Evolutionary conservation across 64 coral and sea anemone species (phyloP).

Genomic region (Stichodactyla helianthus): DNA sequence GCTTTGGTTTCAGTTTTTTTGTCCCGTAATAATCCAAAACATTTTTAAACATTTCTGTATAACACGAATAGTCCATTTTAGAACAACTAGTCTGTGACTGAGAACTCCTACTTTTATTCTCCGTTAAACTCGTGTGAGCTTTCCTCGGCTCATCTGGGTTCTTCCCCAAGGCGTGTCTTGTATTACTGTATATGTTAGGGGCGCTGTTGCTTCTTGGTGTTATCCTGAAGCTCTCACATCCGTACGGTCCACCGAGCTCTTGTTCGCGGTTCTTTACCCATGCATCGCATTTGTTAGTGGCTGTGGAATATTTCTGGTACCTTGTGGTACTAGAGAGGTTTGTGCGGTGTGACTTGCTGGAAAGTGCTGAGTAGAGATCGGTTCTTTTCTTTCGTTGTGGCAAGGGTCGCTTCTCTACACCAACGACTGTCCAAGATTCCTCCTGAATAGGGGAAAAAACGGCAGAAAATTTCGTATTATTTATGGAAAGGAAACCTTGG

Average conservation of each 20-base stretch:
- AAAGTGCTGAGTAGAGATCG: not conserved
- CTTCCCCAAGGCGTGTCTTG: not conserved
- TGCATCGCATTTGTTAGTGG: conserved; percentile 23
- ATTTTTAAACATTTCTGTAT: conserved; percentile 73
- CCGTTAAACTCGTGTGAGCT: not conserved
- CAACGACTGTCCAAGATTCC: not conserved
- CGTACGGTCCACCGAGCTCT: conserved; percentile 20
- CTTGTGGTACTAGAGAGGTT: not conserved
- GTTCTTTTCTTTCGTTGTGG: conserved; percentile 2
- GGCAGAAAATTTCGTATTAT: not conserved
- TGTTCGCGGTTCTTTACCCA: conserved; percentile 45
- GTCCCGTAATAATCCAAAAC: conserved; percentile 63
- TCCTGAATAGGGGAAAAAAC: not conserved
- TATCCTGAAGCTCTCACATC: not conserved
- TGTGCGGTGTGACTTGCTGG: not conserved
- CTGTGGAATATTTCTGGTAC: not conserved
- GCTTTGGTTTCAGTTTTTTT: conserved; percentile 40
- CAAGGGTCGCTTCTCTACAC: conserved; percentile 12
- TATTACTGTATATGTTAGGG: not conserved
- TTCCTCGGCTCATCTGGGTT: not conserved
- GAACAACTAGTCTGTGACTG: conserved; percentile 6
- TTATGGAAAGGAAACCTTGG: not conserved
- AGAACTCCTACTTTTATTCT: conserved; percentile 1
- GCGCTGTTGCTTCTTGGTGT: conserved; percentile 33
- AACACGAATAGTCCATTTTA: conserved; percentile 49